Evolutionary conservation across 2,113 vertebrate genomes (phyloP), one percentile per base, ranked within the genome.

Genomic region (Miniopterus natalensis): DNA sequence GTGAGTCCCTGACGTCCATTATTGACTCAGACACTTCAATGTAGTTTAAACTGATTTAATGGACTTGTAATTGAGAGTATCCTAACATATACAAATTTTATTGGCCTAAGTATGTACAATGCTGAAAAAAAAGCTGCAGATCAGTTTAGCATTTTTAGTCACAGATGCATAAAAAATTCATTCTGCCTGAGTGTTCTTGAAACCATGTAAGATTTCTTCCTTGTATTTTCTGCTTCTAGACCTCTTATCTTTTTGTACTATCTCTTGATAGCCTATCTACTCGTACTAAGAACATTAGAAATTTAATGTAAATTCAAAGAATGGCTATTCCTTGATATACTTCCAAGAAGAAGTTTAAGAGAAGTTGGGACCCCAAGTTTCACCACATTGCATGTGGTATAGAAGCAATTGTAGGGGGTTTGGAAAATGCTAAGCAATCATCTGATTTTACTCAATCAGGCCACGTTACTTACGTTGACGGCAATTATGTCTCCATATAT

Each of bases 381-480:
- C 36, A 96, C 98, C 98, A 98, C 98, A 96, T 63, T 14, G 12
- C 61, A 31, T 98, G 97, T 97, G 98, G 96, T 97, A 68, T 97
- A 96, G 97, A 98, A 97, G 96, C 97, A 96, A 96, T 97, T 97
- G 98, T 96, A 97, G 68, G 86, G 86, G 93, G 83, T 57, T 97
- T 96, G 94, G 77, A 94, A 97, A 98, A 97, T 84, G 85, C 80
- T 80, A 98, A 96, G 84, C 96, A 97, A 97, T 94, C 95, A 97
- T 96, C 94, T 97, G 96, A 90, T 83, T 98, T 98, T 96, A 91
- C 95, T 95, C 93, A 96, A 92, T 63, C 92, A 96, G 47, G 29
- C 92, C 97, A 92, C 94, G 94, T 97, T 89, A 93, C 95, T 97
- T 97, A 96, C 15, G 55, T 96, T 97, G 97, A 92, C 84, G 93